Evolutionary conservation across 2,888 invertebrate genomes (phyloP).

Genomic region (Parascotia fuliginaria): DNA sequence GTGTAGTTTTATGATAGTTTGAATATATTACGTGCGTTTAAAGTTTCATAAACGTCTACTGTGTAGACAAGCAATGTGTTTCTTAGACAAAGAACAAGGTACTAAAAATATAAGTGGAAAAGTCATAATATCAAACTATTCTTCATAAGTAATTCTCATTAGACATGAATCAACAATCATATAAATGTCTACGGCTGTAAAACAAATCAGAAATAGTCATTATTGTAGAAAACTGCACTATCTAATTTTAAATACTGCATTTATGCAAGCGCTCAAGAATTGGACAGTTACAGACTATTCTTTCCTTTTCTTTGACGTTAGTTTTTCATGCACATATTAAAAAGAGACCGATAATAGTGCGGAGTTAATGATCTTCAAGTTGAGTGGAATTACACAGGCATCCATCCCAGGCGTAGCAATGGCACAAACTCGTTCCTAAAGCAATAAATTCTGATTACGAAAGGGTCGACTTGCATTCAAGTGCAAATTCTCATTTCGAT

Average conservation of each 20-base stretch:
- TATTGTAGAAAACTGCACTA: constrained; percentile 22
- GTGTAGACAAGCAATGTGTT: constrained; percentile 12
- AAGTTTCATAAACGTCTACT: constrained; percentile 31
- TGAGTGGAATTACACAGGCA: constrained; percentile 48
- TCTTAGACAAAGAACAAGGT: constrained; percentile 12
- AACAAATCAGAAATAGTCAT: constrained; percentile 14
- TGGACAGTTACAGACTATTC: constrained; percentile 8
- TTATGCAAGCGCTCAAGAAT: constrained; percentile 16
- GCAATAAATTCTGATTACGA: constrained; percentile 69
- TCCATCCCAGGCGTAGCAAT: constrained; percentile 52
- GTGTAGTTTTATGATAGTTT: constrained; percentile 19
- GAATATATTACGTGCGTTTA: constrained; percentile 12
- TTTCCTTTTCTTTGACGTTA: constrained; percentile 10
- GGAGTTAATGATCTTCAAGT: constrained; percentile 25
- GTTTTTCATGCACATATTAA: constrained; percentile 11
- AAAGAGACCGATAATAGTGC: constrained; percentile 19
- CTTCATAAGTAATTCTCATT: constrained; percentile 28
- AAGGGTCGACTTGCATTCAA: constrained; percentile 58
- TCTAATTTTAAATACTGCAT: constrained; percentile 18
- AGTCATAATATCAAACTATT: constrained; percentile 13
- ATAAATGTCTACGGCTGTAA: constrained; percentile 27
- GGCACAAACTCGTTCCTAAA: constrained; percentile 56
- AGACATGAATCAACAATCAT: constrained; percentile 31
- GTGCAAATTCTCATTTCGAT: constrained; percentile 63
- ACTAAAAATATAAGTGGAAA: constrained; percentile 5